Evolutionary conservation across 2,113 vertebrate species (phyloP).

Genomic region (Tachycineta bicolor): DNA sequence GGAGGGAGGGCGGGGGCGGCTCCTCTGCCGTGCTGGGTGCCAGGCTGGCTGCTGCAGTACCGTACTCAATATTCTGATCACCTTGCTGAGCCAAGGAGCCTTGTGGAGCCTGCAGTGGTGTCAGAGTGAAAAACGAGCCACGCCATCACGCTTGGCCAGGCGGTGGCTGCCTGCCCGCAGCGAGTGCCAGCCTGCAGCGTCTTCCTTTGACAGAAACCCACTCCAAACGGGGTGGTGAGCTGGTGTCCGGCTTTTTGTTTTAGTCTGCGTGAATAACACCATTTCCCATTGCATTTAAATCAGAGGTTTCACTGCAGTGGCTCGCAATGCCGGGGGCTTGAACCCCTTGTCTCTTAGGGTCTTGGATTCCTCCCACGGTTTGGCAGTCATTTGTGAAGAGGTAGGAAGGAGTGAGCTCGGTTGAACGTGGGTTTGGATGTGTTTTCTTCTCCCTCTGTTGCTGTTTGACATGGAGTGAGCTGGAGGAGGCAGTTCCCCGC

Average conservation of each 20-base stretch:
- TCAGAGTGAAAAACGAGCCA: conserved; percentile 75
- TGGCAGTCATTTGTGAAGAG: conserved; percentile 1
- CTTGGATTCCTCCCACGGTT: background rate
- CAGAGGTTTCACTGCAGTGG: background rate
- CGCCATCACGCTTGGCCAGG: conserved; percentile 31
- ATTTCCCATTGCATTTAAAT: background rate
- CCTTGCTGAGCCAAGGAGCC: conserved; percentile 65
- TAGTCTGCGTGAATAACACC: background rate
- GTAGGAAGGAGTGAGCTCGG: background rate
- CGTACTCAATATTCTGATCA: conserved; percentile 69
- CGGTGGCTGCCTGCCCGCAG: conserved; percentile 56
- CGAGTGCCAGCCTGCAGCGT: conserved; percentile 17
- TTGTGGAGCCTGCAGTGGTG: conserved; percentile 62
- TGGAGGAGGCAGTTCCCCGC: background rate
- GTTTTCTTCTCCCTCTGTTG: background rate
- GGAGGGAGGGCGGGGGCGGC: background rate
- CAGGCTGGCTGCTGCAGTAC: conserved; percentile 51
- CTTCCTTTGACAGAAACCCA: conserved; percentile 12
- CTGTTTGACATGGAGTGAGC: background rate
- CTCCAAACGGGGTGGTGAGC: background rate
- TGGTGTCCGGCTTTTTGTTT: background rate
- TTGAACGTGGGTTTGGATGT: background rate
- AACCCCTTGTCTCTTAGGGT: background rate
- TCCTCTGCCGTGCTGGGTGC: conserved; percentile 39
- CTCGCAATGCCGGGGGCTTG: background rate